These are phyloP conservation scores for Speoplatyrhinus poulsoni DNA, from an alignment of 2,113 vertebrate species.

Conservation along the genomic window DNA sequence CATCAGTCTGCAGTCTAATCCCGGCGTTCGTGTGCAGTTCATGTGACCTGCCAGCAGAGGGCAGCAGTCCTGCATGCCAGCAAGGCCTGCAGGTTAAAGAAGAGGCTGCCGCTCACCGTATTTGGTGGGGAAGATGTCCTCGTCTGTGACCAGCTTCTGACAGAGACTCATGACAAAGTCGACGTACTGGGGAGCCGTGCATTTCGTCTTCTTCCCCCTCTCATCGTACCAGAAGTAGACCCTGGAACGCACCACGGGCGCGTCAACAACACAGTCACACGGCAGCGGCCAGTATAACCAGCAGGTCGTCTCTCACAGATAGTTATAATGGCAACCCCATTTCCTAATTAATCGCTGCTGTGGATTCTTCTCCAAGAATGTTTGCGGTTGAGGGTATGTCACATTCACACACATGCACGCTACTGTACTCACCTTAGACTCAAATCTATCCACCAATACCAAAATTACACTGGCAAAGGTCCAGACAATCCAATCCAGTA, in stretches of 20 bases:
- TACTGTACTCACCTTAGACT: too few relatives aligned
- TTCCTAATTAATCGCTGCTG: constrained; percentile 8
- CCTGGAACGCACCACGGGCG: constrained; percentile 65
- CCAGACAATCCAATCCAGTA: too few relatives aligned
- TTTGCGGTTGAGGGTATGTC: constrained; percentile 1
- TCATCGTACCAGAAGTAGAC: constrained; percentile 99
- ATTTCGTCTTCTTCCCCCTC: constrained; percentile 97
- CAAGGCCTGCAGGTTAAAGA: not conserved
- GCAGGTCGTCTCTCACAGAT: not conserved
- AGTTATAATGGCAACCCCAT: not conserved
- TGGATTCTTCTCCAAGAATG: constrained; percentile 12
- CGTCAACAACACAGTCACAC: not conserved
- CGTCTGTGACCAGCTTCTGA: constrained; percentile 98
- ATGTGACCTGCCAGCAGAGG: constrained; percentile 31
- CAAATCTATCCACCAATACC: too few relatives aligned
- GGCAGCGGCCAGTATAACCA: not conserved
- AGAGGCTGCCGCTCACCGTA: constrained; percentile 81
- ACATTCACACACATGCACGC: not conserved
- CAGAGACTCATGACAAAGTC: constrained; percentile 98
- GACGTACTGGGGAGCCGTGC: constrained; percentile 97
- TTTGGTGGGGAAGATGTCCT: constrained; percentile 97
- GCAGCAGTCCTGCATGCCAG: constrained; percentile 19
- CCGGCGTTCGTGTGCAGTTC: too few relatives aligned
- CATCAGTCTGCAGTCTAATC: too few relatives aligned
- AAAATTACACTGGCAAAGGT: too few relatives aligned